Percentiles rank a stretch among this genome's conserved stretches.
Conservation (phyloP, 2,888 invertebrate genomes). For the Hedya salicella region DNA sequence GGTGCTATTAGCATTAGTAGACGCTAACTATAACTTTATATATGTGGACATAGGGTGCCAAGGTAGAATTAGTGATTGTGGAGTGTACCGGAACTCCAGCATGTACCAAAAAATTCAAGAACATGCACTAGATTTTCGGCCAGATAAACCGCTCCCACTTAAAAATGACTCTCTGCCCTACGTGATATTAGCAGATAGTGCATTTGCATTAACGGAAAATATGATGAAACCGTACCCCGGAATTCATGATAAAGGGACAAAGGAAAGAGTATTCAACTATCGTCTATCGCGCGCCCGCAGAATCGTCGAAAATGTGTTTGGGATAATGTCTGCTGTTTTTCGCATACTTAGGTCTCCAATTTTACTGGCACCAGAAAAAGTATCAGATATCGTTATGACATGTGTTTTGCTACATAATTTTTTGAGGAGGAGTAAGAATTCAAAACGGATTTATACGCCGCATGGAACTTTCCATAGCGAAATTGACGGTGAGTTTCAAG, state of each 20-base stretch:
- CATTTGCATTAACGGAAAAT: constrained; percentile 7
- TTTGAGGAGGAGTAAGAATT: constrained; percentile 30
- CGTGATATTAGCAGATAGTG: constrained; percentile 20
- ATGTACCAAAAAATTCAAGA: constrained; percentile 50
- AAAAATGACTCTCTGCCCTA: constrained; percentile 24
- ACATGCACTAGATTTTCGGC: constrained; percentile 48
- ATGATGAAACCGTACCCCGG: constrained; percentile 39
- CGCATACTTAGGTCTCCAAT: constrained; percentile 47
- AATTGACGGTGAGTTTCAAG: constrained; percentile 29
- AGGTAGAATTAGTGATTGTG: constrained; percentile 51
- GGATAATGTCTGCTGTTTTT: constrained; percentile 48
- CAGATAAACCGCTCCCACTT: constrained; percentile 33
- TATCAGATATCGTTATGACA: constrained; percentile 29
- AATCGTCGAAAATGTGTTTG: too few species aligned
- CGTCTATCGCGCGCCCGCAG: constrained; percentile 41
- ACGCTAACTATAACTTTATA: constrained; percentile 46
- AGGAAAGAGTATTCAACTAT: constrained; percentile 46
- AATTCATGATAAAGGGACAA: constrained; percentile 44
- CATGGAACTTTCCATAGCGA: constrained; percentile 24
- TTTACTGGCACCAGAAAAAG: constrained; percentile 31
- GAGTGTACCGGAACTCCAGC: constrained; percentile 48
- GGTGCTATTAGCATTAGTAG: constrained; percentile 48
- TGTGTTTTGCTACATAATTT: constrained; percentile 31
- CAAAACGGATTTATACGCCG: constrained; percentile 27
- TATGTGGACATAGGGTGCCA: constrained; percentile 49